A percentile compares a stretch with the other conserved stretches of the same genome.
phyloP scores from a whole-genome alignment of 1,140 invertebrate species.

The Venturia canescens region DNA sequence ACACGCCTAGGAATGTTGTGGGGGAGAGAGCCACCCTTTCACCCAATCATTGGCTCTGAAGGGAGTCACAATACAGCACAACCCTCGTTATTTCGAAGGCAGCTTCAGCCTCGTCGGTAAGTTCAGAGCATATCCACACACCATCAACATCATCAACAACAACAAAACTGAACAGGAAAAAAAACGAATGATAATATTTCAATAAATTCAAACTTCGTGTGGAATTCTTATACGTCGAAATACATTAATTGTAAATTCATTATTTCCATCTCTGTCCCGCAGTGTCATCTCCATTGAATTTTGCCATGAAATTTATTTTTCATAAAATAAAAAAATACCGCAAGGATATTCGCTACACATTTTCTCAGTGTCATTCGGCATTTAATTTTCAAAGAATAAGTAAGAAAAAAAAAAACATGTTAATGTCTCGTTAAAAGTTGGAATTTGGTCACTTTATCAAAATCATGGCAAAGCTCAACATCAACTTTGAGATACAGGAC shows the following conservation, averaged over 20 bases:
- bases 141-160: slow-evolving; percentile 27
- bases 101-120: slow-evolving; percentile 71
- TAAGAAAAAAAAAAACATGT: too few relatives aligned
- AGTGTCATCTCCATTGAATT: too few relatives aligned
- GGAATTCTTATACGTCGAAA: not conserved
- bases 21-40: slow-evolving; percentile 65
- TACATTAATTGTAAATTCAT: not conserved
- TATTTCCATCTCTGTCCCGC: too few relatives aligned
- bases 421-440: too few relatives aligned
- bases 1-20: slow-evolving; percentile 73
- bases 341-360: too few relatives aligned
- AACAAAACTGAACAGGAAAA: slow-evolving; percentile 62
- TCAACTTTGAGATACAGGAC: too few relatives aligned
- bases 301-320: too few relatives aligned
- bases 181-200: slow-evolving; percentile 61
- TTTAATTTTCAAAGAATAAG: too few relatives aligned
- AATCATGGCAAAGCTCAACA: too few relatives aligned
- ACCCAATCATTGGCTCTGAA: slow-evolving; percentile 73
- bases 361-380: too few relatives aligned
- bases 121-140: slow-evolving; percentile 69
- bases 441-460: too few relatives aligned
- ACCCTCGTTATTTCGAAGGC: slow-evolving; percentile 71
- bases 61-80: slow-evolving; percentile 72
- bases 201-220: not conserved
- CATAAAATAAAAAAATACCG: too few relatives aligned